Conservation (phyloP, 1,140 invertebrate genomes). For the Heliconius eleuchia region DNA sequence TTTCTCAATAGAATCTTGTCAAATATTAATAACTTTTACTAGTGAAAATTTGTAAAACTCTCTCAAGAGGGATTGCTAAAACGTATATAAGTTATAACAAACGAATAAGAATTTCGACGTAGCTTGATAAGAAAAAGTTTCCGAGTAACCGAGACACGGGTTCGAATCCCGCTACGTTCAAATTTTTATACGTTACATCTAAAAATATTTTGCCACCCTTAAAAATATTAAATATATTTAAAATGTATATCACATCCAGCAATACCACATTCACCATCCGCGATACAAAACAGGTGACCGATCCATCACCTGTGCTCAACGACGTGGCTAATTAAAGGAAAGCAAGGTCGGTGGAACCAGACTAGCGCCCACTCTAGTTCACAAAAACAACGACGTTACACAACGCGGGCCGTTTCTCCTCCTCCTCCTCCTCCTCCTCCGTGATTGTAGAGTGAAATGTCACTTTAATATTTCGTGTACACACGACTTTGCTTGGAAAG, state of each 20-base stretch:
- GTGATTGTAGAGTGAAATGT: slow-evolving; percentile 27
- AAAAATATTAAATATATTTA: too few species aligned
- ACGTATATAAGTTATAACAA: too few species aligned
- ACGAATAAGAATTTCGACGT: too few species aligned
- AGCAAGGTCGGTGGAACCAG: slow-evolving; percentile 72
- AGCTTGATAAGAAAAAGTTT: too few species aligned
- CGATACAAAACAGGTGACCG: slow-evolving; percentile 65
- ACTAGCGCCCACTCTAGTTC: slow-evolving; percentile 62
- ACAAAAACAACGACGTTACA: slow-evolving; percentile 57
- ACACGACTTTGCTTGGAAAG: not conserved
- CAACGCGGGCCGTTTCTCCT: slow-evolving; percentile 48
- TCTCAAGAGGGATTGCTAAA: too few species aligned
- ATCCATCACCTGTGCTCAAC: slow-evolving; percentile 71
- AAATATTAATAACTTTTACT: too few species aligned
- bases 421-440: slow-evolving; percentile 11
- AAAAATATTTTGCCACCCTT: too few species aligned
- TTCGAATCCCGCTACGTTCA: too few species aligned
- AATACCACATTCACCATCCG: not conserved
- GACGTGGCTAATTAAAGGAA: slow-evolving; percentile 72
- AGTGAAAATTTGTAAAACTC: too few species aligned
- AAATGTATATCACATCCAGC: slow-evolving; percentile 29
- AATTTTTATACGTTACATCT: too few species aligned
- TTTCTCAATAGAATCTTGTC: too few species aligned
- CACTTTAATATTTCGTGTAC: not conserved
- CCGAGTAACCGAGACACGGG: too few species aligned